phyloP scores from a whole-genome alignment of 2,113 vertebrate genomes.

The Zosterops japonicus region DNA sequence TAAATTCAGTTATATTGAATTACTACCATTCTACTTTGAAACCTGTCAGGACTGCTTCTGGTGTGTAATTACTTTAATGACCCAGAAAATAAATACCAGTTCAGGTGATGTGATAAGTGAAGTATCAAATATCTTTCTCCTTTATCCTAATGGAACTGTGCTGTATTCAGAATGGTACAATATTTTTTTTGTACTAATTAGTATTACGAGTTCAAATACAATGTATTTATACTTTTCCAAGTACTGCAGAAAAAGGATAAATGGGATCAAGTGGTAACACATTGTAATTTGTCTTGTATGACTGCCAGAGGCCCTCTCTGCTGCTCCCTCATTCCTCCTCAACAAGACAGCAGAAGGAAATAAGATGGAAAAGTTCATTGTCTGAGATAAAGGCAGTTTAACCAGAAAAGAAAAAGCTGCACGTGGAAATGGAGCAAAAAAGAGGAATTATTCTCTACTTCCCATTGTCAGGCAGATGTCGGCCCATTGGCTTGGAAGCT shows the following conservation, averaged over 20 bases:
- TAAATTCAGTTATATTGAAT: neutral
- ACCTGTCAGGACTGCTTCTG: neutral
- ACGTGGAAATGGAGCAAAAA: neutral
- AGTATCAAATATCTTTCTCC: neutral
- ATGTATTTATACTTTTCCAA: neutral
- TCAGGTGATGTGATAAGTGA: neutral
- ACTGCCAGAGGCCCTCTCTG: neutral
- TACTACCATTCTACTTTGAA: neutral
- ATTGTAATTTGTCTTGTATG: neutral
- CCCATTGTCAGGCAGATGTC: neutral
- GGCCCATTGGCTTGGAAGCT: neutral
- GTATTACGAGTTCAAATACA: neutral
- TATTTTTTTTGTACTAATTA: neutral
- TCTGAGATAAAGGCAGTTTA: neutral
- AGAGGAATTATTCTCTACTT: neutral
- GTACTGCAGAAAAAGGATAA: neutral
- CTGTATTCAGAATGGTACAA: neutral
- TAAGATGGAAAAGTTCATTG: neutral
- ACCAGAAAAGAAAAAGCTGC: neutral
- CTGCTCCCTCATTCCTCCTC: neutral
- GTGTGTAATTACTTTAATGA: neutral
- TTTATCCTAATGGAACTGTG: neutral
- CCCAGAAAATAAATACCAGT: neutral
- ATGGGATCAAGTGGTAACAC: neutral
- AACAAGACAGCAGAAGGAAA: neutral